Conservation (phyloP, 1,140 invertebrate species). For the Colletes gigas region DNA sequence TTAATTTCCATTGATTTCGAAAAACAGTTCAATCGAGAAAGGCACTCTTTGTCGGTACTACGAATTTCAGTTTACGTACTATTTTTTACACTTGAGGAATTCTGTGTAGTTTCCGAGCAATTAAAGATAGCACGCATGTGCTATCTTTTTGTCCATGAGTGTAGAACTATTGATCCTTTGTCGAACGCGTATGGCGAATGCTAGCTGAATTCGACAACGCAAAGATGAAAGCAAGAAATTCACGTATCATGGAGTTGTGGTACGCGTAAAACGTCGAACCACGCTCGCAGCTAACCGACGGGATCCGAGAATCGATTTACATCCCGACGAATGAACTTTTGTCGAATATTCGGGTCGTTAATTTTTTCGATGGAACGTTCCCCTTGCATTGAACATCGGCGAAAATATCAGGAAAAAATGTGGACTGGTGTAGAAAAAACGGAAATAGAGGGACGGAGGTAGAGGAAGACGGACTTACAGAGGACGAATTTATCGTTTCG, state of each 20-base stretch:
- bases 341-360: constrained; percentile 19
- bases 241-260: background rate
- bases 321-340: constrained; percentile 3
- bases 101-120: too few relatives aligned
- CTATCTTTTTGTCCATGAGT: too few relatives aligned
- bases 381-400: background rate
- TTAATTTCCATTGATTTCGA: too few relatives aligned
- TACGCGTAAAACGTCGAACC: background rate
- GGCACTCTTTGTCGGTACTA: too few relatives aligned
- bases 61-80: too few relatives aligned
- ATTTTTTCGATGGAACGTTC: background rate
- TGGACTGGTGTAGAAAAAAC: background rate
- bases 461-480: background rate
- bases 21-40: too few relatives aligned
- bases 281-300: background rate
- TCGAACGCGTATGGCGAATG: background rate
- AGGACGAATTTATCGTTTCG: background rate
- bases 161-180: background rate
- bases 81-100: too few relatives aligned
- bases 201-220: background rate
- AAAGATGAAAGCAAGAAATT: background rate
- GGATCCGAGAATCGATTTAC: constrained; percentile 8
- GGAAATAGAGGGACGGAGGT: background rate
- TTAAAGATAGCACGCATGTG: too few relatives aligned
- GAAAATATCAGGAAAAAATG: background rate